Conservation (phyloP, 2,888 invertebrate genomes). For the Drosophila siamana region DNA sequence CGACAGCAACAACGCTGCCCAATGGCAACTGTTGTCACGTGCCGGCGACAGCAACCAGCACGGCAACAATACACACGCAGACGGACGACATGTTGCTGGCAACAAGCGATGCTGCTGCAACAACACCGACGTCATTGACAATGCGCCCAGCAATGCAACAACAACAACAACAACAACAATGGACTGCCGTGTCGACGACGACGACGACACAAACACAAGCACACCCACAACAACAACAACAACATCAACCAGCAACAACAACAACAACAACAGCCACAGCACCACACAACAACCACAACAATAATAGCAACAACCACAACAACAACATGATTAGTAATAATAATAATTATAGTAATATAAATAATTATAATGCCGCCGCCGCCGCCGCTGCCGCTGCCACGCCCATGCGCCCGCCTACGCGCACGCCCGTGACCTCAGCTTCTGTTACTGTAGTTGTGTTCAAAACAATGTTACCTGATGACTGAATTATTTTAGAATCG, state of each 20-base stretch:
- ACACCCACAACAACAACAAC: conserved; percentile 53
- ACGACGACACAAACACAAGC: conserved; percentile 63
- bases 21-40: conserved; percentile 53
- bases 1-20: conserved; percentile 30
- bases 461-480: conserved; percentile 86
- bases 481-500: conserved; percentile 84
- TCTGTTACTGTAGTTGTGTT: conserved; percentile 86
- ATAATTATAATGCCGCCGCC: conserved; percentile 54
- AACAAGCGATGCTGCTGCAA: neutral
- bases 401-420: conserved; percentile 60
- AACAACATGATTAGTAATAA: conserved; percentile 43
- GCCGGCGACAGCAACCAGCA: conserved; percentile 53
- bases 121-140: conserved; percentile 31
- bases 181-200: conserved; percentile 71
- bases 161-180: conserved; percentile 66
- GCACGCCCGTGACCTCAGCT: conserved; percentile 77
- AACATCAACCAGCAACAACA: conserved; percentile 38
- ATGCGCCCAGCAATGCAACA: conserved; percentile 60
- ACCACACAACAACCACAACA: conserved; percentile 43
- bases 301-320: conserved; percentile 35
- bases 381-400: conserved; percentile 50
- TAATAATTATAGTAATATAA: conserved; percentile 49
- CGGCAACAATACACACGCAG: conserved; percentile 84
- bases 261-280: conserved; percentile 42
- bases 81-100: conserved; percentile 79